Base-by-base conservation (phyloP, 53 echinoderm and acorn worm genomes). In the Echinarachnius parma region DNA sequence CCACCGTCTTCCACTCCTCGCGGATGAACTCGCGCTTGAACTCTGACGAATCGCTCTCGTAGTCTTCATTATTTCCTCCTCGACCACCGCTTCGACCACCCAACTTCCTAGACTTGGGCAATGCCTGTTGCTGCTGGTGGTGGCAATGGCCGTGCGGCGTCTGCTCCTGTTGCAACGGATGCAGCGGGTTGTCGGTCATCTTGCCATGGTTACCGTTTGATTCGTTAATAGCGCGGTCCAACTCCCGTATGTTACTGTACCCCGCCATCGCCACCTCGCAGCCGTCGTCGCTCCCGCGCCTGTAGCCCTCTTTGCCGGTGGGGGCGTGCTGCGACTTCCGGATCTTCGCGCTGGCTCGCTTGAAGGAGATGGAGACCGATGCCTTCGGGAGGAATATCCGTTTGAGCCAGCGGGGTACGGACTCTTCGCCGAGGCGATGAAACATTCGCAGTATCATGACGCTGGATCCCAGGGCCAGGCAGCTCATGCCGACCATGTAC, bases 401-500 rank as follows among this genome's bases (percentile, higher is more conserved):
- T 39, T 46, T 54, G 2, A 72, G 74, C 42, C 44, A 72, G 1
- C 28, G 13, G 10, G 58, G 74, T 18, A 72, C 55, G 16, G 56
- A 37, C 42, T 72, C 9, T 26, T 56, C 74, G 34, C 74, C 74
- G 0, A 72, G 74, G 22, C 74, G 74, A 72, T 72, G 74, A 24
- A 56, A 72, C 57, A 72, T 56, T 35, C 74, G 74, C 25, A 72
- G 30, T 35, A 72, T 57, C 42, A 72, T 25, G 56, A 72, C 74
- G 9, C 74, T 72, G n/a, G 74, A 55, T 28, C 74, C 74, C 36
- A 72, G 74, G 1, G 74, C 74, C 25, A 72, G 22, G n/a, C 74
- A 72, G 31, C 74, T 72, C 74, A 72, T 72, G 14, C 36, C 56
- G 3, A 72, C 74, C 74, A 72, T 72, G 58, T 36, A 72, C 11